A percentile compares a stretch with the other conserved stretches of the same genome.
Evolutionary conservation across 2,888 invertebrate genomes (phyloP).

Genomic region (Euzetes globulus): DNA sequence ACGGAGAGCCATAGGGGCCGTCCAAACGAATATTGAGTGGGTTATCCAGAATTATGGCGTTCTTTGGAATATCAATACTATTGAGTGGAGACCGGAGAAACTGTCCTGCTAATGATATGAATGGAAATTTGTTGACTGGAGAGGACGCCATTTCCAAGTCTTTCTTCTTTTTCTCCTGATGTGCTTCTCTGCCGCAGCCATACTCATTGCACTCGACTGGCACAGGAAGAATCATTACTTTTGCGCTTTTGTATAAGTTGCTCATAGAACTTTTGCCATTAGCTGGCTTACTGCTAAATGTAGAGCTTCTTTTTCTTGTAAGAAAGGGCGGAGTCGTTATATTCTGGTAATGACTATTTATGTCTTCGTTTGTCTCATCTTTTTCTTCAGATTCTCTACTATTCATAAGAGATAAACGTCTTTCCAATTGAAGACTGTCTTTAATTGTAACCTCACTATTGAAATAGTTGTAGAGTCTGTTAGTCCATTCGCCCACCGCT

Average conservation of each 20-base stretch:
- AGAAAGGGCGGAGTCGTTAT: background rate
- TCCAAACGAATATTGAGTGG: constrained; percentile 72
- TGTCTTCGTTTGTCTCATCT: background rate
- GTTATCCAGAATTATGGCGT: background rate
- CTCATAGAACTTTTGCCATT: background rate
- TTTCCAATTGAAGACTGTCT: background rate
- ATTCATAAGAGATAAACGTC: background rate
- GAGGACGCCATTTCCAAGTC: constrained; percentile 8
- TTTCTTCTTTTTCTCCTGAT: background rate
- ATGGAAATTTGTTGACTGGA: background rate
- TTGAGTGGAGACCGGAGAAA: background rate
- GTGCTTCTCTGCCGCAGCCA: background rate
- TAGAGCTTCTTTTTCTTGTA: background rate
- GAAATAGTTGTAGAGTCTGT: constrained; percentile 73
- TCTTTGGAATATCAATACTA: background rate
- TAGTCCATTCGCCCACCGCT: constrained; percentile 90
- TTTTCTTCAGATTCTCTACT: background rate
- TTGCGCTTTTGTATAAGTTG: background rate
- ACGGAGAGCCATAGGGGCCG: constrained; percentile 91
- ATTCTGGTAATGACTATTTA: too few species aligned
- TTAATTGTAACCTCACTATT: constrained; percentile 45
- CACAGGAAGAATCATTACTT: constrained; percentile 28
- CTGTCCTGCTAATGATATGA: background rate
- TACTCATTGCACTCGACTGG: constrained; percentile 31
- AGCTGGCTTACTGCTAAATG: background rate